Conservation (phyloP, 2,113 vertebrate genomes). For the Trochalopteron elliotii region DNA sequence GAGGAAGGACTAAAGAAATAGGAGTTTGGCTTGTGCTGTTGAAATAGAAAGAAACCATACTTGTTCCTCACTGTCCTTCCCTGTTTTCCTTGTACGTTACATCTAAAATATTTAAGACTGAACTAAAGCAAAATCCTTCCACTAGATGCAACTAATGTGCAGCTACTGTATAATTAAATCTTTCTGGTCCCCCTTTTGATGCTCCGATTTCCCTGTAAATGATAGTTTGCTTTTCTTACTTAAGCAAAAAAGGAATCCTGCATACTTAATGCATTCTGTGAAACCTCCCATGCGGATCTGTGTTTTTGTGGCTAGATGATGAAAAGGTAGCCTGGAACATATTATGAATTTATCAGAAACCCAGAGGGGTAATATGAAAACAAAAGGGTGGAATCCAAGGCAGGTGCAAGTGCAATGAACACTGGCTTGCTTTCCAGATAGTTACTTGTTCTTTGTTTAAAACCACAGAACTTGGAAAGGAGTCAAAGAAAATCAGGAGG, state of each 20-base stretch:
- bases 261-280: conserved; percentile 8
- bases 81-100: background rate
- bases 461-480: background rate
- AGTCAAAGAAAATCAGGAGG: background rate
- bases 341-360: conserved; percentile 58
- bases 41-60: background rate
- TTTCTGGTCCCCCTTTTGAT: background rate
- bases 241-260: background rate
- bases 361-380: conserved; percentile 34
- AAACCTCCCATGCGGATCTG: conserved; percentile 40
- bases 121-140: background rate
- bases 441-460: conserved; percentile 16
- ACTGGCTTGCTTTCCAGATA: background rate
- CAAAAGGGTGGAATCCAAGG: conserved; percentile 7
- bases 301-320: conserved; percentile 37
- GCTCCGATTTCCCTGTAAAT: conserved; percentile 32
- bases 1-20: background rate
- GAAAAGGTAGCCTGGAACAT: conserved; percentile 53
- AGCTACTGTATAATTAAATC: conserved; percentile 39
- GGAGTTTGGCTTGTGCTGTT: background rate
- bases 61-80: background rate
- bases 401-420: conserved; percentile 38
- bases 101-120: background rate
- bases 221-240: conserved; percentile 55
- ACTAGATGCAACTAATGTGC: background rate